phyloP scores from a whole-genome alignment of 2,888 invertebrate genomes.

The Drosophila tanythrix region DNA sequence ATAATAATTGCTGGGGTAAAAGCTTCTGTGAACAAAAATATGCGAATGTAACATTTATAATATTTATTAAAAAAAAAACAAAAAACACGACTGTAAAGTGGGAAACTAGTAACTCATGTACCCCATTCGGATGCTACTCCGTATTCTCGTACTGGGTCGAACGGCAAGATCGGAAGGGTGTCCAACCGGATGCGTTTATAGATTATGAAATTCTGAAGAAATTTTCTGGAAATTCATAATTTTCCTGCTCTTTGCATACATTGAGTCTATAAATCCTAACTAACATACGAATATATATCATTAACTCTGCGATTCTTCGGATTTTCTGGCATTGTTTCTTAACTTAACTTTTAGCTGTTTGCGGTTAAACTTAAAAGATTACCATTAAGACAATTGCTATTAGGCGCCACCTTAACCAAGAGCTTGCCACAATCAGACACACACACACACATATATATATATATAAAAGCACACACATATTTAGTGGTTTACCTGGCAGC shows the following conservation, averaged over 20 bases:
- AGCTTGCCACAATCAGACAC: background rate
- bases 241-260: background rate
- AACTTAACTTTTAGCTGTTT: background rate
- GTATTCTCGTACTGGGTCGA: background rate
- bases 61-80: background rate
- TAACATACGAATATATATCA: background rate
- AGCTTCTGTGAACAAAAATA: background rate
- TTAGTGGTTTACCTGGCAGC: slow-evolving; percentile 30
- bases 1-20: background rate
- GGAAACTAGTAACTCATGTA: background rate
- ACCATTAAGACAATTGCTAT: slow-evolving; percentile 39
- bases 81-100: background rate
- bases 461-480: slow-evolving; percentile 7
- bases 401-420: slow-evolving; percentile 47
- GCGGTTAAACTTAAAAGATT: slow-evolving; percentile 24
- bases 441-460: background rate
- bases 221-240: background rate
- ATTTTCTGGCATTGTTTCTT: background rate
- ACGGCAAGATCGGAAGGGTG: background rate
- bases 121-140: background rate
- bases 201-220: background rate
- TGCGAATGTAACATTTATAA: background rate
- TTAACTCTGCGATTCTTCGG: too few relatives aligned
- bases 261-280: background rate
- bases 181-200: background rate